A percentile compares a stretch with the other conserved stretches of the same genome.
These are phyloP conservation scores for Clavelina lepadiformis DNA, from an alignment of 23 tunicate genomes.

Conservation along the genomic window DNA sequence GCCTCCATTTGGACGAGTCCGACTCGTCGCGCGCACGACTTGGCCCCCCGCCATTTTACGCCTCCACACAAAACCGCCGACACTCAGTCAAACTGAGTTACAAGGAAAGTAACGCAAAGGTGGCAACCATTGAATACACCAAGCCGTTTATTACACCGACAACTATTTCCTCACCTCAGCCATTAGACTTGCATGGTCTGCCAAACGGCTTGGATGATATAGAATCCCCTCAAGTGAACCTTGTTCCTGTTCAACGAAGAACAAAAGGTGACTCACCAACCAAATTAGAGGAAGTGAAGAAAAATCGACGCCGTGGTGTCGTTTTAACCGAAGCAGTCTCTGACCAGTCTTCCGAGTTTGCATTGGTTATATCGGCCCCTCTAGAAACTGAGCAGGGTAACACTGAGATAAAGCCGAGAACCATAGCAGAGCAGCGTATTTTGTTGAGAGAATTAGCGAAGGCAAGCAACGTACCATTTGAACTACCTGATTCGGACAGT, in stretches of 20 bases:
- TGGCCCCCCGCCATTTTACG: slow-evolving; percentile 24
- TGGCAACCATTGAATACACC: background rate
- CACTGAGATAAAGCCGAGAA: slow-evolving; percentile 18
- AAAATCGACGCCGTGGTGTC: slow-evolving; percentile 28
- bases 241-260: slow-evolving; percentile 21
- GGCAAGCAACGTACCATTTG: background rate
- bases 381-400: background rate
- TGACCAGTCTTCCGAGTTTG: background rate
- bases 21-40: background rate
- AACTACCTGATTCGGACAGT: background rate
- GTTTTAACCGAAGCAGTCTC: slow-evolving; percentile 13
- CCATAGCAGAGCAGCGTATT: slow-evolving; percentile 30
- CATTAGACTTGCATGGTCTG: slow-evolving; percentile 33
- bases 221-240: background rate
- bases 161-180: slow-evolving; percentile 19
- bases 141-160: slow-evolving; percentile 2
- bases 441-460: slow-evolving; percentile 16
- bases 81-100: slow-evolving; percentile 1
- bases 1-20: slow-evolving; percentile 14
- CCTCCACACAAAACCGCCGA: slow-evolving; percentile 3
- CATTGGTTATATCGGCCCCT: slow-evolving; percentile 11
- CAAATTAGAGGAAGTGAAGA: slow-evolving; percentile 1
- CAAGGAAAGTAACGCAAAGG: slow-evolving; percentile 1
- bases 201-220: slow-evolving; percentile 33
- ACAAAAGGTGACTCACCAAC: background rate